Conservation (phyloP, 2,888 invertebrate genomes). For the Acrocyrtus sp. region DNA sequence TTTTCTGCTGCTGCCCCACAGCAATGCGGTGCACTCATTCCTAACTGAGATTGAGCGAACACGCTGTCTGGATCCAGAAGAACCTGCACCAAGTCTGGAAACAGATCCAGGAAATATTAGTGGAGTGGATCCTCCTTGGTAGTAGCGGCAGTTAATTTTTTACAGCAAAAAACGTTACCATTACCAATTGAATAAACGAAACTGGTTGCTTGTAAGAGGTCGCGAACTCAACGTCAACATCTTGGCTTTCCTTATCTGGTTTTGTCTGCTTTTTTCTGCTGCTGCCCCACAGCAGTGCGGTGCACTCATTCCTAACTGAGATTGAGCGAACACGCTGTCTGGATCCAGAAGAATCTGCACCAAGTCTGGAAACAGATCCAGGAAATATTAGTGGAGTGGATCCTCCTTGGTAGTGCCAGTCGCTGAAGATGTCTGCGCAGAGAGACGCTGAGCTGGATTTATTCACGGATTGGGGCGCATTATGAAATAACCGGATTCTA, state of each 20-base stretch:
- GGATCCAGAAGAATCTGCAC: background rate
- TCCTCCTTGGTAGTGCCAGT: slow-evolving; percentile 37
- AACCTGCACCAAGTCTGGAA: background rate
- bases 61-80: background rate
- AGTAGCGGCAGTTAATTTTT: too few relatives aligned
- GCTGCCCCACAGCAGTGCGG: slow-evolving; percentile 24
- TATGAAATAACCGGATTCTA: too few relatives aligned
- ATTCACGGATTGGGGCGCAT: too few relatives aligned
- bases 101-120: slow-evolving; percentile 32
- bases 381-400: slow-evolving; percentile 17
- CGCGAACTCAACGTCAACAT: background rate
- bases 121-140: slow-evolving; percentile 12
- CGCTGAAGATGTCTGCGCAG: slow-evolving; percentile 33
- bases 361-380: slow-evolving; percentile 15
- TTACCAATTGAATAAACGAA: slow-evolving; percentile 8
- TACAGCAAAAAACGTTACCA: too few relatives aligned
- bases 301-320: slow-evolving; percentile 25
- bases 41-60: slow-evolving; percentile 24
- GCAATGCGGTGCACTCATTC: slow-evolving; percentile 20
- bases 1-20: slow-evolving; percentile 19
- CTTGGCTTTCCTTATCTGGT: background rate
- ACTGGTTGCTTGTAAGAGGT: background rate
- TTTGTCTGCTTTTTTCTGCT: background rate
- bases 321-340: slow-evolving; percentile 14
- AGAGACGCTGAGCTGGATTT: too few relatives aligned